Conservation (phyloP, 2,797 vertebrate genomes). For the Numenius phaeopus region DNA sequence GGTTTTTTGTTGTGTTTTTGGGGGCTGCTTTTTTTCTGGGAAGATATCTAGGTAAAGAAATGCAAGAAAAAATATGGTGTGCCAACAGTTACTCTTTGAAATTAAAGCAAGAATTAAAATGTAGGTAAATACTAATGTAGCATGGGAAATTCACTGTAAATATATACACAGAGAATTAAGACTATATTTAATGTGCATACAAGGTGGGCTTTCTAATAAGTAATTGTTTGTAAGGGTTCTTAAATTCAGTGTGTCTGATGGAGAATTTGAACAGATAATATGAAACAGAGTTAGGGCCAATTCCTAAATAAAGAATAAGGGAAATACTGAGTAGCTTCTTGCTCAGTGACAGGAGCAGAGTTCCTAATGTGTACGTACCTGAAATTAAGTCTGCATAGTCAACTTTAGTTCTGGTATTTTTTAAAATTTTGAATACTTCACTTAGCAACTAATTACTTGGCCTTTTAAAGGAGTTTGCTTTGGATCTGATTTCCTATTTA, state of each 20-base stretch:
- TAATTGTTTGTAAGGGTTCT: background rate
- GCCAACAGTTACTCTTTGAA: background rate
- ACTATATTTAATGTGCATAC: background rate
- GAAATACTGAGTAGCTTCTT: background rate
- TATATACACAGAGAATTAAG: background rate
- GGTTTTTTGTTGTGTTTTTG: too few relatives aligned
- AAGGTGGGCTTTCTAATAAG: background rate
- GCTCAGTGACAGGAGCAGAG: background rate
- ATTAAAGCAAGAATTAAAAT: background rate
- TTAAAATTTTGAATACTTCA: background rate
- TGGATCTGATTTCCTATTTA: background rate
- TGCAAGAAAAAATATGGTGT: background rate
- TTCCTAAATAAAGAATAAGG: background rate
- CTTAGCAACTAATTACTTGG: background rate
- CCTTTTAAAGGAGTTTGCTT: conserved; percentile 1
- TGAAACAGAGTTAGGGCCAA: background rate
- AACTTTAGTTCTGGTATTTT: background rate
- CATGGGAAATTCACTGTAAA: background rate
- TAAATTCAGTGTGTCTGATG: background rate
- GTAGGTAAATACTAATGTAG: background rate
- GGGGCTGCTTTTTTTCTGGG: background rate
- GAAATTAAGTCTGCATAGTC: background rate
- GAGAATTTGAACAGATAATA: background rate
- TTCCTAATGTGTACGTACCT: background rate
- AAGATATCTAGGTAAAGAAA: background rate